These are phyloP conservation scores for Pipa parva DNA, from an alignment of 2,113 vertebrate genomes.

Conservation along the genomic window DNA sequence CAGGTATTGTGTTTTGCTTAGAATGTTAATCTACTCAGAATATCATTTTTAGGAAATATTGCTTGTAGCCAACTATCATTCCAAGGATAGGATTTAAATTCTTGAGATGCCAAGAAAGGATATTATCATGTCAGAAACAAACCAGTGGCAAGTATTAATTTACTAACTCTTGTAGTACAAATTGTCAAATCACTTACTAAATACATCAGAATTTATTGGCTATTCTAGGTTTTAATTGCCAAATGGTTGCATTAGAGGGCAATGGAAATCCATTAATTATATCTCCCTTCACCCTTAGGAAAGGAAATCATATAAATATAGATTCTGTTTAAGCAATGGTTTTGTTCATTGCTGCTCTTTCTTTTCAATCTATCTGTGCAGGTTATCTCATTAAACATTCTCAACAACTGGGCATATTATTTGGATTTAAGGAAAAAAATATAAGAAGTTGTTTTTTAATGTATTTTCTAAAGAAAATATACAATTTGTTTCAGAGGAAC, in stretches of 20 bases:
- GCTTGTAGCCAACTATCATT: background rate
- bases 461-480: too few relatives aligned
- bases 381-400: constrained; percentile 6
- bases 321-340: constrained; percentile 70
- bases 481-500: too few relatives aligned
- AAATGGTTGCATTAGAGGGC: constrained; percentile 74
- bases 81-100: background rate
- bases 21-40: background rate
- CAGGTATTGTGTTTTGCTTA: background rate
- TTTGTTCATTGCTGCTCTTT: constrained; percentile 51
- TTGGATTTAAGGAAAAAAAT: background rate
- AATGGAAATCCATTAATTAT: constrained; percentile 78
- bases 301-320: constrained; percentile 76
- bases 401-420: background rate
- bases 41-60: background rate
- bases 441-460: too few relatives aligned
- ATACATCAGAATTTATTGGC: constrained; percentile 77
- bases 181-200: constrained; percentile 78
- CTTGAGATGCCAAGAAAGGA: constrained; percentile 47
- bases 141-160: constrained; percentile 68
- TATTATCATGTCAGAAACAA: constrained; percentile 54
- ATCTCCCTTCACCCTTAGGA: constrained; percentile 66
- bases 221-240: constrained; percentile 71
- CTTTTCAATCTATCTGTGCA: constrained; percentile 58
- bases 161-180: constrained; percentile 68